These are phyloP conservation scores for Sebastes schlegelii DNA, from an alignment of 2,113 vertebrate species.

Conservation along the genomic window DNA sequence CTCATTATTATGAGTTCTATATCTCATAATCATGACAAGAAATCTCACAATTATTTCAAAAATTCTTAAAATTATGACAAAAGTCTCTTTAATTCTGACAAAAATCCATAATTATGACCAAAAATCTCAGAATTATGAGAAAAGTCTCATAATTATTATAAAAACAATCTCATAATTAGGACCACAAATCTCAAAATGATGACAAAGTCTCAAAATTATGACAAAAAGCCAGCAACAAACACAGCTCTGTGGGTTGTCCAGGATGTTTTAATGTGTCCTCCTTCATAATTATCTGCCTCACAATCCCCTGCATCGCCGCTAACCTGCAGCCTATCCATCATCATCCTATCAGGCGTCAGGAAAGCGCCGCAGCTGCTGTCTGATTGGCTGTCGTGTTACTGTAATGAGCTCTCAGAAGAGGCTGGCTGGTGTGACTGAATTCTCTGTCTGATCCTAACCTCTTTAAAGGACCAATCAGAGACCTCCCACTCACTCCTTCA, in stretches of 20 bases:
- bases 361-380: not conserved
- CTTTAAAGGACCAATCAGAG: not conserved
- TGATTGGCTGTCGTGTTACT: conserved; percentile 16
- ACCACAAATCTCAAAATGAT: not conserved
- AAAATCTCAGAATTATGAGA: no score
- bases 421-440: not conserved
- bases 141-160: no score
- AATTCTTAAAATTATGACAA: no score
- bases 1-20: no score
- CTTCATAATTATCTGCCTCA: conserved; percentile 6
- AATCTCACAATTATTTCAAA: no score
- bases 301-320: not conserved
- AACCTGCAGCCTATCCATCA: conserved; percentile 23
- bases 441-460: not conserved
- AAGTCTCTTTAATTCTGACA: no score
- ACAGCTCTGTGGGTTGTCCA: not conserved
- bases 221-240: not conserved
- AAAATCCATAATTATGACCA: no score
- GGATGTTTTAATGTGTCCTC: not conserved
- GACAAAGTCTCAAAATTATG: no score
- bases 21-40: no score
- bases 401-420: conserved; percentile 46
- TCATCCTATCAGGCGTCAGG: conserved; percentile 30
- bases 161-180: no score
- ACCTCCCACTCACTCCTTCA: not conserved